Conservation (phyloP, 2,888 invertebrate species). For the Amaurobius ferox region DNA sequence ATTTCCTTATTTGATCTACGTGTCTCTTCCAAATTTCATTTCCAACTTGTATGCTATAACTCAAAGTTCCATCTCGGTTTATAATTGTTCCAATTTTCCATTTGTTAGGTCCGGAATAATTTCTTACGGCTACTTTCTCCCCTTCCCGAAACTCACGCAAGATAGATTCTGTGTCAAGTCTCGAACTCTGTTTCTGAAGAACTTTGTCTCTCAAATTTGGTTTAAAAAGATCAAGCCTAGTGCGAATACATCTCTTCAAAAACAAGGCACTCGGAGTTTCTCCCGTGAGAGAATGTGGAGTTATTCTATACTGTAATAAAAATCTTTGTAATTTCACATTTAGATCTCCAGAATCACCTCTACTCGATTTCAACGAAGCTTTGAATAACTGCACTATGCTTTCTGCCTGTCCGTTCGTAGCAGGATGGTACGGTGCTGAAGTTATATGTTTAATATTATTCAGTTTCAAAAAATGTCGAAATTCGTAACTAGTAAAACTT, state of each 20-base stretch:
- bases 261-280: conserved; percentile 49
- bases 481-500: no score
- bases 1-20: conserved; percentile 50
- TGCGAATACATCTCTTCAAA: conserved; percentile 45
- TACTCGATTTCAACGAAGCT: conserved; percentile 44
- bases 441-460: no score
- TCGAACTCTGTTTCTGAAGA: conserved; percentile 42
- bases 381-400: no score
- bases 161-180: conserved; percentile 46
- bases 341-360: conserved; percentile 54
- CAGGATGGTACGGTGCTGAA: no score
- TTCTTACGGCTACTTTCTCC: conserved; percentile 47
- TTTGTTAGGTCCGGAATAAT: conserved; percentile 48
- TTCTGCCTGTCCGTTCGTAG: no score
- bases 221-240: conserved; percentile 34
- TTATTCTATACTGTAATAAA: conserved; percentile 53
- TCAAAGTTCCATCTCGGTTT: conserved; percentile 46
- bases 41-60: conserved; percentile 48
- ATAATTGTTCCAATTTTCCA: conserved; percentile 49
- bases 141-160: conserved; percentile 45
- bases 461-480: no score
- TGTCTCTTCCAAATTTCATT: conserved; percentile 53
- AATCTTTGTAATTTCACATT: conserved; percentile 54
- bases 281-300: conserved; percentile 52
- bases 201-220: conserved; percentile 43